Evolutionary conservation across 2,888 invertebrate genomes (phyloP).

Genomic region (Oscheius sp.): DNA sequence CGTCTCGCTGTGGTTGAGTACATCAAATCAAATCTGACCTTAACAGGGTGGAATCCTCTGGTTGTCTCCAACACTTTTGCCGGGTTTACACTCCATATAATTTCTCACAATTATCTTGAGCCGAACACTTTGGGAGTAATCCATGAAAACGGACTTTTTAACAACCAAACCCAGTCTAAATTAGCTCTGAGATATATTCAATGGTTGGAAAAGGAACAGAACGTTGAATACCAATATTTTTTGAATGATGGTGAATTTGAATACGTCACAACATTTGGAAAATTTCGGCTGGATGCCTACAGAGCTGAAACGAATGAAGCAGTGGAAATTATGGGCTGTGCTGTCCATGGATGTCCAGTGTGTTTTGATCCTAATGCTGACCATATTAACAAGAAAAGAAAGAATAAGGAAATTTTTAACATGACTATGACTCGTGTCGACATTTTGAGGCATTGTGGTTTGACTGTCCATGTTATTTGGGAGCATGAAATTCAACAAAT

Average conservation of each 20-base stretch:
- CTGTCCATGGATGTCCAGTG: background rate
- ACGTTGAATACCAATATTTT: background rate
- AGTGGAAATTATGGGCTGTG: background rate
- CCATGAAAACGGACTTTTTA: slow-evolving; percentile 1
- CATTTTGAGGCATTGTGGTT: background rate
- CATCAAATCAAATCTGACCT: background rate
- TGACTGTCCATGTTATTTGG: background rate
- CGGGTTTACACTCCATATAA: background rate
- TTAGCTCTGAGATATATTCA: background rate
- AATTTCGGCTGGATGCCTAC: background rate
- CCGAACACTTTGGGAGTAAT: slow-evolving; percentile 15
- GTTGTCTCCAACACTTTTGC: background rate
- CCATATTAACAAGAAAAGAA: background rate
- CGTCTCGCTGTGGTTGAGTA: background rate
- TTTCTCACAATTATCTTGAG: background rate
- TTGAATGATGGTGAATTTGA: background rate
- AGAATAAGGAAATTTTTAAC: background rate
- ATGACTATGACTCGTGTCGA: background rate
- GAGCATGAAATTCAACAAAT: slow-evolving; percentile 17
- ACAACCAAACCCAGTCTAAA: slow-evolving; percentile 1
- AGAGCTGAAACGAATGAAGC: background rate
- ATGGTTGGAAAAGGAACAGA: slow-evolving; percentile 6
- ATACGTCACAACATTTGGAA: background rate
- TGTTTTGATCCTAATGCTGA: background rate
- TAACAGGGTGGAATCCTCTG: slow-evolving; percentile 18